Evolutionary conservation across 2,797 vertebrate species (phyloP), one percentile per base, ranked within the genome.

Genomic region (Hydrocynus forskahlii): DNA sequence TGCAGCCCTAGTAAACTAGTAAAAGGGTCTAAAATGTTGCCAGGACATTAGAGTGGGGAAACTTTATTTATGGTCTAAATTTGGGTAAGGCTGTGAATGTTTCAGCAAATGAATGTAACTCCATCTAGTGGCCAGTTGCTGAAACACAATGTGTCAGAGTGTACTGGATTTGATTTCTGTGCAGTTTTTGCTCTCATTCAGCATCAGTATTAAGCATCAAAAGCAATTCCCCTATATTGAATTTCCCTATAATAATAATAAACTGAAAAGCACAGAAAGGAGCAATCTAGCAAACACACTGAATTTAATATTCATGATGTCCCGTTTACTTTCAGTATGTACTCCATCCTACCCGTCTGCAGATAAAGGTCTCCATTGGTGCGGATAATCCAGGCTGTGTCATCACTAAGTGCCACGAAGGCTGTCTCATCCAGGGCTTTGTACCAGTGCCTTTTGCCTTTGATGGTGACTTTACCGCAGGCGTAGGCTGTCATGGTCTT

Each of bases 391-490:
- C 98, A 99, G 82, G 97, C 97, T 0, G 96, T 94, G 88, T 99
- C 96, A 7, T 99, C 97, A 5, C 97, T 96, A 81, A 99, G 91
- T 21, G 97, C 95, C 21, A 99, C 94, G 23, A 97, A 99, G 0
- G 94, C 93, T 0, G 96, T 92, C 79, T 97, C 95, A 12, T 97
- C 96, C 86, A 97, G 91, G 14, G 97, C 97, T 87, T 99, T 98
- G 1, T 98, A 99, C 97, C 98, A 99, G 88, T 99, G 98, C 2
- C 97, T 94, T 81, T 97, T 97, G 25, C 97, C 97, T 89, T 95
- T 97, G 50, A 96, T 96, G 2, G 96, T 95, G 1, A 97, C 97
- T 90, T 98, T 99, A 2, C 96, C 97, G 83, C 97, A 98, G 0
- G 98, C 97, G 63, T 96, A 98, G 0, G 97, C 97, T 9, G 96